Base-by-base conservation (phyloP, 2,797 vertebrate species). In the Myotis pilosus region DNA sequence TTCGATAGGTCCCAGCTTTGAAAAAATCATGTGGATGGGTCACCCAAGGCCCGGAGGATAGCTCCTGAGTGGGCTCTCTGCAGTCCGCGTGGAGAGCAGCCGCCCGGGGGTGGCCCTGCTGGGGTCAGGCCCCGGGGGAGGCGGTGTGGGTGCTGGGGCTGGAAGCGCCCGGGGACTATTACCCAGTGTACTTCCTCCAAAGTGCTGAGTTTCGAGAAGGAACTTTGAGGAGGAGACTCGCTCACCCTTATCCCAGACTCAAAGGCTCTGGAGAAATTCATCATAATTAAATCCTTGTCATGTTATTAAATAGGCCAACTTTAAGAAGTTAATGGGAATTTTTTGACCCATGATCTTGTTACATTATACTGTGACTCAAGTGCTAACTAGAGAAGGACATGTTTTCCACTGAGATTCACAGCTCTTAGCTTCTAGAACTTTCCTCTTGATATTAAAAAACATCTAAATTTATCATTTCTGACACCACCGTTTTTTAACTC, bases 271-370 rank as follows among this genome's bases (percentile, higher is more conserved):
- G 41, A 92, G 87, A 74, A 76, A 92, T 47, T 87, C 10, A 22
- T 66, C 44, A 30, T 41, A 38, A 74, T 92, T 82, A 82, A 92
- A 69, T 69, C 12, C 25, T 69, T 94, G 55, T 69, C 25, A 22
- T 87, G n/a, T 68, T 78, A 38, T 94, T 82, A 85, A 55, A 47
- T 55, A 82, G 79, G 69, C n/a, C 36, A 79, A 57, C 47, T 75
- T 89, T 75, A 93, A 78, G 60, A 89, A 89, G 55, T 80, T 87
- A 91, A 71, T 92, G 55, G 60, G 89, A 83, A 49, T 25, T 80
- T 87, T 86, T 55, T 81, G 55, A 84, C 23, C 55, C 68, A 38
- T 5, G 13, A 49, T 82, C 44, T 90, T 62, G 30, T 74, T 94
- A 41, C 28, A 23, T 81, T 69, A 62, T n/a, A 19, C 53, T 22